Conservation (phyloP, 2,888 invertebrate genomes). For the Caenorhabditis japonica region DNA sequence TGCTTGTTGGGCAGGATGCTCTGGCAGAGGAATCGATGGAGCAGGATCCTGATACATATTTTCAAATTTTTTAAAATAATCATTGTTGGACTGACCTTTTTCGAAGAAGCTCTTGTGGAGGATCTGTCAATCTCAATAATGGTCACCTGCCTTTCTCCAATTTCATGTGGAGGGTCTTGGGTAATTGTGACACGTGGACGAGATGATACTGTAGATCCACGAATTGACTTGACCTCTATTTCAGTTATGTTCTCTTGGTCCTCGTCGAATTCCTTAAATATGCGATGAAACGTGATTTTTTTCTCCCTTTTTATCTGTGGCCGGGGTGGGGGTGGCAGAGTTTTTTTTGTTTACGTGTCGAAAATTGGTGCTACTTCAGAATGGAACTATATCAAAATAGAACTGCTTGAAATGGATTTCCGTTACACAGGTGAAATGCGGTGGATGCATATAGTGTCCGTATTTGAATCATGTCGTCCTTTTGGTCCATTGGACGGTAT, state of each 20-base stretch:
- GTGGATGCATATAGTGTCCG: no score
- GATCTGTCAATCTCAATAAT: conserved; percentile 38
- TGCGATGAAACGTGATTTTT: no score
- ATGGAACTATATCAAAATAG: no score
- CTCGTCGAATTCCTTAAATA: not conserved
- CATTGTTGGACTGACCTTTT: conserved; percentile 1
- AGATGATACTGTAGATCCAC: conserved; percentile 19
- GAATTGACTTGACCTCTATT: conserved; percentile 6
- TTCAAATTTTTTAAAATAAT: no score
- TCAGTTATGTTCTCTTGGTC: not conserved
- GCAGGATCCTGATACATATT: conserved; percentile 11
- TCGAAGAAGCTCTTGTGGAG: conserved; percentile 24
- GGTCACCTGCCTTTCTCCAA: conserved; percentile 28
- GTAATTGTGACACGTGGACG: conserved; percentile 26
- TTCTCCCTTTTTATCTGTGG: no score
- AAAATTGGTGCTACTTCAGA: no score
- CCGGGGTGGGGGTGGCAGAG: no score
- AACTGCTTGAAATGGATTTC: no score
- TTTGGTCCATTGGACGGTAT: no score
- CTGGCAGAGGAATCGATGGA: conserved; percentile 27
- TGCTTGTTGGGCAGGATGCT: conserved; percentile 25
- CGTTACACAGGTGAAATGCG: no score
- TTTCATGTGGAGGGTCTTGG: conserved; percentile 6
- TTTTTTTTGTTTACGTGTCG: no score
- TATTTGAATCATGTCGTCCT: no score